Evolutionary conservation across 2,113 vertebrate genomes (phyloP).

Genomic region (Chlorodrepanis virens): DNA sequence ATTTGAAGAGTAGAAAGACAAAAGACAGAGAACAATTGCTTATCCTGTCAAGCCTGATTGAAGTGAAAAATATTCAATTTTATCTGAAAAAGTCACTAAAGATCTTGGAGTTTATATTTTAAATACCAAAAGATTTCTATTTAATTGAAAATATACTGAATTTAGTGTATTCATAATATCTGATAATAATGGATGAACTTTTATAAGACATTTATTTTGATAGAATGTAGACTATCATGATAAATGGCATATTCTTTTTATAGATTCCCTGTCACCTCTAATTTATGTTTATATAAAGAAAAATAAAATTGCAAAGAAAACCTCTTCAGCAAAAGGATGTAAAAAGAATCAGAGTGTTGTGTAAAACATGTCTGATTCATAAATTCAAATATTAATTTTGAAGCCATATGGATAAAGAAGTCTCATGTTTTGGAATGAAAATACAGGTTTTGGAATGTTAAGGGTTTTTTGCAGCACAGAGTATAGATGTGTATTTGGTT

Average conservation of each 20-base stretch:
- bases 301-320: not conserved
- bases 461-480: not conserved
- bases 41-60: not conserved
- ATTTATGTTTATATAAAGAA: not conserved
- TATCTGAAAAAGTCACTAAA: not conserved
- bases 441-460: not conserved
- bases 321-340: not conserved
- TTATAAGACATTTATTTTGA: not conserved
- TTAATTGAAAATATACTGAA: not conserved
- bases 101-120: not conserved
- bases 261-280: not conserved
- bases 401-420: not conserved
- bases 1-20: not conserved
- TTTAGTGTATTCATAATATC: not conserved
- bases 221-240: not conserved
- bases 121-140: not conserved
- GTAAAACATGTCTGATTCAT: not conserved
- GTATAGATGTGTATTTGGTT: not conserved
- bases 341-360: not conserved
- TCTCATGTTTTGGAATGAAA: not conserved
- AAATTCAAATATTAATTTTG: not conserved
- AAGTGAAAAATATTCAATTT: not conserved
- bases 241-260: not conserved
- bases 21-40: not conserved
- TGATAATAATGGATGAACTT: not conserved